Evolutionary conservation across 1,140 invertebrate genomes (phyloP).

Genomic region (Oppia nitens): DNA sequence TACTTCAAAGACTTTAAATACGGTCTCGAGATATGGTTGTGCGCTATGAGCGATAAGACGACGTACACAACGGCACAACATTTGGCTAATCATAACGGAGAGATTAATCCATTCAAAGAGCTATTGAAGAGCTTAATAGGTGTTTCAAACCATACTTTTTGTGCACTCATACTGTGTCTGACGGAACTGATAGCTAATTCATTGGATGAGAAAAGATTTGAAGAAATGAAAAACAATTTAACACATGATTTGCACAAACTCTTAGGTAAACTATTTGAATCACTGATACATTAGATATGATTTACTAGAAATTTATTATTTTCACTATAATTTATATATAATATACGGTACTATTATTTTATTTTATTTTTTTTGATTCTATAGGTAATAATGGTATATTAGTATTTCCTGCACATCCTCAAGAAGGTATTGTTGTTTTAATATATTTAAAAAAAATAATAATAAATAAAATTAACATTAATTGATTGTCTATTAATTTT

Average conservation of each 20-base stretch:
- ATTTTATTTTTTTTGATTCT: too few species aligned
- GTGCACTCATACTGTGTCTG: slow-evolving; percentile 7
- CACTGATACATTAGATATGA: background rate
- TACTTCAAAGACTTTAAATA: slow-evolving; percentile 7
- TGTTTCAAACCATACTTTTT: slow-evolving; percentile 13
- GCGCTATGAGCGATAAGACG: background rate
- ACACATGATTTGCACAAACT: background rate
- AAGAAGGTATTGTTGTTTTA: slow-evolving; percentile 40
- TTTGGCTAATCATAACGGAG: background rate
- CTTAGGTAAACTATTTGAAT: background rate
- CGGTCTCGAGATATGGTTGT: background rate
- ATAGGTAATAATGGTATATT: slow-evolving; percentile 50
- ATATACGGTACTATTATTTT: too few species aligned
- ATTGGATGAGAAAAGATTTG: slow-evolving; percentile 3
- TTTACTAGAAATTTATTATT: background rate
- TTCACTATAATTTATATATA: too few species aligned
- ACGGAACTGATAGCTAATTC: background rate
- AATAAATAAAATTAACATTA: too few species aligned
- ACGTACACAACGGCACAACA: background rate
- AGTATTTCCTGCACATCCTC: slow-evolving; percentile 63
- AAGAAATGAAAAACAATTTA: background rate
- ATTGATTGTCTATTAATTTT: background rate
- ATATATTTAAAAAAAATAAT: slow-evolving; percentile 19
- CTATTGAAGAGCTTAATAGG: slow-evolving; percentile 14
- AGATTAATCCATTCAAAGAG: slow-evolving; percentile 8